These are phyloP conservation scores for Alsophila aescularia DNA, from an alignment of 2,888 invertebrate species.

Conservation along the genomic window DNA sequence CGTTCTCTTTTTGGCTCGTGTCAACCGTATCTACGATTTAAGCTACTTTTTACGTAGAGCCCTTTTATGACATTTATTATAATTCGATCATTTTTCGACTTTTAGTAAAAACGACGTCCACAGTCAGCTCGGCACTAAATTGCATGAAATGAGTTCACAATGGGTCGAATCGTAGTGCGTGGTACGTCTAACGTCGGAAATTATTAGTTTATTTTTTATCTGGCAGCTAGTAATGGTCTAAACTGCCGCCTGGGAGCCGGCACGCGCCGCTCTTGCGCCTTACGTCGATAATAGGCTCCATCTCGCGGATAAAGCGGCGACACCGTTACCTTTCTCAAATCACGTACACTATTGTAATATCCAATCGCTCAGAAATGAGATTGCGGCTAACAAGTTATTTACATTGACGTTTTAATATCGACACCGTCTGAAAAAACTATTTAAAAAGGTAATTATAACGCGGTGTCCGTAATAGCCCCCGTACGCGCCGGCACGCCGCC, in stretches of 20 bases:
- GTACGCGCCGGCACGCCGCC: constrained; percentile 74
- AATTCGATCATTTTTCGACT: background rate
- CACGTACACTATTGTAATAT: constrained; percentile 85
- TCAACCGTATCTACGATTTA: constrained; percentile 45
- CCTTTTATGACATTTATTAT: constrained; percentile 16
- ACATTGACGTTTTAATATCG: constrained; percentile 85
- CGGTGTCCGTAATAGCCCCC: constrained; percentile 77
- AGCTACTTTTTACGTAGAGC: constrained; percentile 15
- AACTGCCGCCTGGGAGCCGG: constrained; percentile 50
- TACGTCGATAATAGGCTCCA: constrained; percentile 69
- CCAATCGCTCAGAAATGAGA: constrained; percentile 84
- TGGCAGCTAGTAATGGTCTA: constrained; percentile 59
- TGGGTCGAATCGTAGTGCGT: constrained; percentile 30
- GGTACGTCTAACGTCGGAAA: constrained; percentile 49
- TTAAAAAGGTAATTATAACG: constrained; percentile 83
- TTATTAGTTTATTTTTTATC: constrained; percentile 51
- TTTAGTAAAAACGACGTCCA: constrained; percentile 9
- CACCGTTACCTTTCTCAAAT: constrained; percentile 84
- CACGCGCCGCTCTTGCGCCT: constrained; percentile 64
- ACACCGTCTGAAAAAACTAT: constrained; percentile 79
- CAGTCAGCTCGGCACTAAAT: constrained; percentile 18
- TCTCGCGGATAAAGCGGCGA: constrained; percentile 81
- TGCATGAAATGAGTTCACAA: constrained; percentile 35
- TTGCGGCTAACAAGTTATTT: constrained; percentile 85
- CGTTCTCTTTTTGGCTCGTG: constrained; percentile 51